Evolutionary conservation across 2,113 vertebrate genomes (phyloP), one percentile per base, ranked within the genome.

Genomic region (Octodon degus): DNA sequence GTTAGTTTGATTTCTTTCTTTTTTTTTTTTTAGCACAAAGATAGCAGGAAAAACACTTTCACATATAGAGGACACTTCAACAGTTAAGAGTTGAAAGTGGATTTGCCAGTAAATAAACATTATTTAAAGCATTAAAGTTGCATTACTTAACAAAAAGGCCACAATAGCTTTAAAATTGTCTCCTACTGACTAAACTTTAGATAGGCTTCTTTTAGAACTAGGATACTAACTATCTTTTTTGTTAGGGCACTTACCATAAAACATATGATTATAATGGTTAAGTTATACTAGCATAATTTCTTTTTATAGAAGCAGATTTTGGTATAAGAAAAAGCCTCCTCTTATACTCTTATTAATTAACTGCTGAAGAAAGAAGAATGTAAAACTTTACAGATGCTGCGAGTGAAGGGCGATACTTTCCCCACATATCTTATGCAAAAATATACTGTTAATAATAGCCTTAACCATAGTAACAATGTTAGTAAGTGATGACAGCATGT

Each of bases 291-390:
- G 82, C 91, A 47, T 11, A 93, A 43, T 95, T 65, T 97, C 63
- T 81, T 96, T 65, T 83, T 96, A 55, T 84, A 89, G 93, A 96
- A 65, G 67, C 81, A 53, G 70, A 80, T 96, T 97, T n/a, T 65
- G 62, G 40, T 84, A 65, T 94, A 96, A 96, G 63, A 97, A 90
- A 68, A 97, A 76, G 55, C 86, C 77, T 2, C 14, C 34, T 97
- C 97, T 95, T 96, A 86, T 96, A 97, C 47, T 68, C 95, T 96
- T 97, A 96, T 93, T 98, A 98, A 98, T 97, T 91, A 67, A 76
- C 40, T 96, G 86, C 9, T 95, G 84, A 55, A n/a, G 83, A 30
- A 17, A 93, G 88, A 96, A 96, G n/a, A 90, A 80, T 70, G 90
- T 83, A 97, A 93, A 92, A 50, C 74, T 96, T 94, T 96, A 95